Base-by-base conservation (phyloP, 2,888 invertebrate genomes). In the Dolomedes plantarius region DNA sequence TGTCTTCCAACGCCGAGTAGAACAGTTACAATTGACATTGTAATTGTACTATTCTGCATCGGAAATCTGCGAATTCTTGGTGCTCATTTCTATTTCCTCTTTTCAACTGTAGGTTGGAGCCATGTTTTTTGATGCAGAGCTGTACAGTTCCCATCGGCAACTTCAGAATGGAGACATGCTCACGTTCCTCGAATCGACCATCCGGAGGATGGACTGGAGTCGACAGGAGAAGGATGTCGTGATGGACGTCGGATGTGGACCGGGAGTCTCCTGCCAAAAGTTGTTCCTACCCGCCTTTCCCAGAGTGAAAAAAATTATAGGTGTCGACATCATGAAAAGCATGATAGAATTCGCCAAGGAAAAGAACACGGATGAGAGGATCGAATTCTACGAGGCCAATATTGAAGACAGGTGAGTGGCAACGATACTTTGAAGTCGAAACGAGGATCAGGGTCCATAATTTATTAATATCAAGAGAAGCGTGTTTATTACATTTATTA, bases 321-420 rank as follows among this genome's bases (percentile, higher is more conserved):
- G 65, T 13, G 29, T 88, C 13, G 88, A 88, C 50, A 32, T 69
- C 9, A 67, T 36, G 16, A 39, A 69, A n/a, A 62, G 62, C 9
- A 88, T 89, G 87, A 82, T 88, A 11, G 41, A 76, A 13, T 78
- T 79, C 19, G 89, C 88, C 5, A 72, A 71, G 0, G n/a, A 41
- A n/a, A 23, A 62, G 23, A 85, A 88, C 73, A 31, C 67, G 0
- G 46, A 77, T 27, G 27, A 29, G 0, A 83, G 83, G 28, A 77
- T 83, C 0, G 65, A 76, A n/a, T 83, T 67, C 29, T 19, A 32
- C 13, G 72, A 76, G 6, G 83, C 83, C 9, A 72, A 83, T 19
- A 77, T 83, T 19, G 46, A 32, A 39, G 62, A 82, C 11, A 62
- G 50, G 81, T 82, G 29, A 2, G 81, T n/a, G 1, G 16, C 16